Base-by-base conservation (phyloP, 2,888 invertebrate species). In the Perdita meconis region DNA sequence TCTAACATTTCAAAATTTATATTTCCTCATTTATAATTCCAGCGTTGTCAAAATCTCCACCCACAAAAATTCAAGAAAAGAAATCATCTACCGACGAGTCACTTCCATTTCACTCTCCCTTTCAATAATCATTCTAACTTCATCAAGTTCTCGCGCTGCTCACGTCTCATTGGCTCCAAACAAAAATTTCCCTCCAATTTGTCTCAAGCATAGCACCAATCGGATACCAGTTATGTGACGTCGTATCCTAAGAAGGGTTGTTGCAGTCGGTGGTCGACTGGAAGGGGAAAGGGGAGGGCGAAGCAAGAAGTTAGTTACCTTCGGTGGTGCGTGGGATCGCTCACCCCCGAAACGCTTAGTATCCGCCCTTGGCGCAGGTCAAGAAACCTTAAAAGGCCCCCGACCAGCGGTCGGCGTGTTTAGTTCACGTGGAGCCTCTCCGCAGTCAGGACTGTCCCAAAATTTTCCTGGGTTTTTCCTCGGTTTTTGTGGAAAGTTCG, bases 201-300 rank as follows among this genome's bases (percentile, higher is more conserved):
- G 24, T 12, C 16, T 34, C 24, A 5, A 34, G n/a, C 0, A 1
- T 10, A 1, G 10, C 6, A 8, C 12, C 6, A 19, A 10, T 2
- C 10, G 16, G 16, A 50, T 70, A 75, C 65, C 60, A 70, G 70
- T 65, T n/a, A n/a, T n/a, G n/a, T n/a, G n/a, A n/a, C n/a, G n/a
- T n/a, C n/a, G n/a, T n/a, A n/a, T n/a, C n/a, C n/a, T n/a, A n/a
- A n/a, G n/a, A n/a, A n/a, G n/a, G n/a, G n/a, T n/a, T n/a, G n/a
- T n/a, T 61, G 38, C 26, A 19, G 24, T 19, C 34, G 5, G 8
- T 0, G 34, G 16, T 0, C n/a, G 26, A 22, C n/a, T n/a, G n/a
- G n/a, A n/a, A n/a, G n/a, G n/a, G n/a, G n/a, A n/a, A n/a, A n/a
- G 34, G 16, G 44, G 30, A 55, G 16, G 3, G 42, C 3, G 34